phyloP scores from a whole-genome alignment of 37 sponge, comb jelly and placozoan species.

The Hexactinellida sp. region DNA sequence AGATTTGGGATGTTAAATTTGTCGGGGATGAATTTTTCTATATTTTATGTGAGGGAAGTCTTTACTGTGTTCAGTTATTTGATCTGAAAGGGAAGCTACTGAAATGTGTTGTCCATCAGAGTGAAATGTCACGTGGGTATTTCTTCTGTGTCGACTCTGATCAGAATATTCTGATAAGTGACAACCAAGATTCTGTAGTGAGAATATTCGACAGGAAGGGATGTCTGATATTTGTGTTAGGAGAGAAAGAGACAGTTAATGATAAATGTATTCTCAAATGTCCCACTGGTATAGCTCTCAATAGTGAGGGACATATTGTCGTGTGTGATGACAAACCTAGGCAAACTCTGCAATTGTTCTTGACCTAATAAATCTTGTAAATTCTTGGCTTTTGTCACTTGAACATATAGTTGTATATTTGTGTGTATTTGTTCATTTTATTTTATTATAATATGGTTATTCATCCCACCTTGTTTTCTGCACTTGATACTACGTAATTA shows the following conservation, averaged over 20 bases:
- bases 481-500: too few species aligned
- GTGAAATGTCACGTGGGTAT: background rate
- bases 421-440: background rate
- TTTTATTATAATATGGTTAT: too few species aligned
- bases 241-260: background rate
- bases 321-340: background rate
- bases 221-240: background rate
- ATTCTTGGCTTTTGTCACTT: too few species aligned
- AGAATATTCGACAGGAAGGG: background rate
- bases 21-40: background rate
- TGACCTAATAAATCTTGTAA: background rate
- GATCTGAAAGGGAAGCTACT: background rate
- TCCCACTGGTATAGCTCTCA: background rate
- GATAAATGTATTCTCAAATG: background rate
- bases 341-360: background rate
- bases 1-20: background rate
- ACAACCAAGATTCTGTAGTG: background rate
- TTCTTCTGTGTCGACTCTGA: background rate
- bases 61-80: background rate
- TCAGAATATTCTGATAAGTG: background rate
- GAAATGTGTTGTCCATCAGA: background rate
- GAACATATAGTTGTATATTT: too few species aligned
- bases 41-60: constrained; percentile 1
- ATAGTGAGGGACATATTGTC: background rate
- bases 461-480: too few species aligned